Conservation (phyloP, 2,113 vertebrate genomes). For the Pithys albifrons region DNA sequence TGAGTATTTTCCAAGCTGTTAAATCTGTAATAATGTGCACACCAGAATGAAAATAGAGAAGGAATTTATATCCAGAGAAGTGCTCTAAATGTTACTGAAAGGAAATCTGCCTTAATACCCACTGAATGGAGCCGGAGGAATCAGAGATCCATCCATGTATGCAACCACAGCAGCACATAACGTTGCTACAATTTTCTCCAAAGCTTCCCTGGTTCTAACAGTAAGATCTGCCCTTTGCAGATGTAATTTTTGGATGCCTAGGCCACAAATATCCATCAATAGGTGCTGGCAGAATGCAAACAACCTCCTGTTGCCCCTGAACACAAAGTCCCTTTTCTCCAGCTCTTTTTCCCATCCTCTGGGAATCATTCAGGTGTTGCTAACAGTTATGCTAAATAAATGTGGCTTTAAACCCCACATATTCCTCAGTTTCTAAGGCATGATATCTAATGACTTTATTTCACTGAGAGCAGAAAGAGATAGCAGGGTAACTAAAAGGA, state of each 20-base stretch:
- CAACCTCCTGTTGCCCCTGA: neutral
- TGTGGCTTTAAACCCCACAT: neutral
- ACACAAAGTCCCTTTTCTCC: neutral
- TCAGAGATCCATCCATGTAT: neutral
- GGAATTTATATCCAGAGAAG: neutral
- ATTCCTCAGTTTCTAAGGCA: neutral
- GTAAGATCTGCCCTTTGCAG: neutral
- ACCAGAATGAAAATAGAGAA: neutral
- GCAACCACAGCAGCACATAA: neutral
- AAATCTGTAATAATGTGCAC: neutral
- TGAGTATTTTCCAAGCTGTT: neutral
- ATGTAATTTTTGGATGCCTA: neutral
- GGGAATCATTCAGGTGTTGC: neutral
- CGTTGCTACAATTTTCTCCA: neutral
- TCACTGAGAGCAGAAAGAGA: neutral
- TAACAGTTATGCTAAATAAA: neutral
- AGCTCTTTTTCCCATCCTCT: neutral
- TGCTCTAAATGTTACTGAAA: neutral
- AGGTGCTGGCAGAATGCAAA: neutral
- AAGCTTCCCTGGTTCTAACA: neutral
- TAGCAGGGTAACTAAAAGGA: neutral
- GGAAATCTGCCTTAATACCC: neutral
- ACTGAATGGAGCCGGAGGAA: neutral
- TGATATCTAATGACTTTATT: neutral
- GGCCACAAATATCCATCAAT: neutral